phyloP scores from a whole-genome alignment of 1,140 invertebrate species.

The Alviniconcha marisindica region DNA sequence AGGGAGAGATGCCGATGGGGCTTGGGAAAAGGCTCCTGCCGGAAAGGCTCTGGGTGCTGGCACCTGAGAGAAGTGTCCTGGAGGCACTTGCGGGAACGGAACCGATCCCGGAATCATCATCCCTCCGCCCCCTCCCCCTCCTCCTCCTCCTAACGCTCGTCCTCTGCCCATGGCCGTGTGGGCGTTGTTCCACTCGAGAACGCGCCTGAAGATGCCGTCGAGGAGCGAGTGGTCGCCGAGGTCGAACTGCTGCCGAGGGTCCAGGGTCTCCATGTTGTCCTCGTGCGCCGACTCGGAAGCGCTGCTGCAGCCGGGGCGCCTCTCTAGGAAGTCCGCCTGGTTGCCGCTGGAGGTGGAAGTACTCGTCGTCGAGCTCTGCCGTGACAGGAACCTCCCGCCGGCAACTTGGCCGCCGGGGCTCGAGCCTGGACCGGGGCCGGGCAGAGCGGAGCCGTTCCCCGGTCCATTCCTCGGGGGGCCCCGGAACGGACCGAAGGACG shows the following conservation, averaged over 20 bases:
- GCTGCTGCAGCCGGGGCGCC: slow-evolving; percentile 16
- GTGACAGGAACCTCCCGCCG: slow-evolving; percentile 34
- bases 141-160: neutral
- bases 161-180: neutral
- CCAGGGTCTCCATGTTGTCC: slow-evolving; percentile 43
- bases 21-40: no score
- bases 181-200: slow-evolving; percentile 45
- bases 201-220: slow-evolving; percentile 47
- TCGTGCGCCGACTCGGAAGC: slow-evolving; percentile 16
- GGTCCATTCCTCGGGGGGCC: neutral
- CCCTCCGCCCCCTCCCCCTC: neutral
- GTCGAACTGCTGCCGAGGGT: slow-evolving; percentile 39
- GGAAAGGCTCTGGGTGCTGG: neutral
- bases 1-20: no score
- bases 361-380: slow-evolving; percentile 50
- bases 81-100: slow-evolving; percentile 10
- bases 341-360: slow-evolving; percentile 46
- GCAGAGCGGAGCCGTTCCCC: neutral
- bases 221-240: slow-evolving; percentile 40
- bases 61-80: neutral
- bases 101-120: neutral
- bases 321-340: neutral
- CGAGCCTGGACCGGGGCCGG: slow-evolving; percentile 26
- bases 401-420: no score
- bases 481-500: slow-evolving; percentile 26